A percentile compares a stretch with the other conserved stretches of the same genome.
phyloP scores from a whole-genome alignment of 2,797 vertebrate genomes.

The Huso huso region DNA sequence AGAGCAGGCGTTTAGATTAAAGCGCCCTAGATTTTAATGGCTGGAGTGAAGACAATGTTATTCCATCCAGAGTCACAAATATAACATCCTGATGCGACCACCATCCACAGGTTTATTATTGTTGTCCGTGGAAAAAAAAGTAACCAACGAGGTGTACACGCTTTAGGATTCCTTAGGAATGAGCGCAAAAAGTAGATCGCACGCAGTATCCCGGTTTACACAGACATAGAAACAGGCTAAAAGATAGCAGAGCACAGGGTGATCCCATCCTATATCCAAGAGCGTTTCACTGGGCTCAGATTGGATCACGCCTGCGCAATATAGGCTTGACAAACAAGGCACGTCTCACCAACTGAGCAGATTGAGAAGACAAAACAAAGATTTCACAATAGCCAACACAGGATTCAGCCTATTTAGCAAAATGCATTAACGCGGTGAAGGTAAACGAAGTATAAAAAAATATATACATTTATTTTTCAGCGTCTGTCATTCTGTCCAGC shows the following conservation, averaged over 20 bases:
- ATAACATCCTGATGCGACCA: constrained; percentile 46
- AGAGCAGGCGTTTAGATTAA: constrained; percentile 32
- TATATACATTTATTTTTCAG: too few relatives aligned
- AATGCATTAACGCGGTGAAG: too few relatives aligned
- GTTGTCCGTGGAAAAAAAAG: constrained; percentile 29
- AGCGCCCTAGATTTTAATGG: constrained; percentile 40
- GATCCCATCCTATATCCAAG: constrained; percentile 46
- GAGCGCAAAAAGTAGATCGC: constrained; percentile 24
- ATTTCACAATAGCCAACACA: constrained; percentile 26
- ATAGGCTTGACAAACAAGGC: constrained; percentile 49
- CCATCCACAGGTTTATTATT: constrained; percentile 56
- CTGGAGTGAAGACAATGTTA: constrained; percentile 31
- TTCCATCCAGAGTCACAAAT: constrained; percentile 25
- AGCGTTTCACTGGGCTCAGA: constrained; percentile 57
- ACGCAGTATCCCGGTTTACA: constrained; percentile 23
- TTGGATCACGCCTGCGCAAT: constrained; percentile 76
- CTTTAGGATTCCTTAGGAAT: constrained; percentile 11
- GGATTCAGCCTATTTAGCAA: not conserved
- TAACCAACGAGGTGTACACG: constrained; percentile 36
- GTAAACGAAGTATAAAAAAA: too few relatives aligned
- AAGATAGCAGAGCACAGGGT: constrained; percentile 32
- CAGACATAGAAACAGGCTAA: constrained; percentile 29
- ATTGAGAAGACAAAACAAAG: constrained; percentile 46
- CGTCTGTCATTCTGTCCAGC: too few relatives aligned
- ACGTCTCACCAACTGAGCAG: constrained; percentile 53